Conservation (phyloP, 2,888 invertebrate genomes). For the Lydus trimaculatus region DNA sequence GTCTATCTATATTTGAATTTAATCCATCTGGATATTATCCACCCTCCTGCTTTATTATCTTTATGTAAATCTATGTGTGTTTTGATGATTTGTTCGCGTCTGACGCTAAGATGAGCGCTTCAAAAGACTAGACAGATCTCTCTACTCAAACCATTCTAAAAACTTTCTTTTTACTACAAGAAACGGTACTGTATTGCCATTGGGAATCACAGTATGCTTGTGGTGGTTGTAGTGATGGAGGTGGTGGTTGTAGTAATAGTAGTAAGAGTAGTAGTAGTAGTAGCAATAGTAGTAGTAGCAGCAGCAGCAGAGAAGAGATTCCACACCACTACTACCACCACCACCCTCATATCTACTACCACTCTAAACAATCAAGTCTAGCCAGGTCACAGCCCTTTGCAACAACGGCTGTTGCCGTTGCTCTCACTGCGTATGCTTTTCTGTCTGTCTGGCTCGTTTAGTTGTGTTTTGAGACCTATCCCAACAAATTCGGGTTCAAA, state of each 20-base stretch:
- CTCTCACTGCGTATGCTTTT: conserved; percentile 35
- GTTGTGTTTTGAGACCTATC: conserved; percentile 39
- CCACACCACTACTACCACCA: conserved; percentile 21
- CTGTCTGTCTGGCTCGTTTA: conserved; percentile 41
- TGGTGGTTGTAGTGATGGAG: background rate
- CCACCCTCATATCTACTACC: conserved; percentile 12
- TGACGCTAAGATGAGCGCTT: background rate
- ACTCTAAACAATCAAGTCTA: conserved; percentile 41
- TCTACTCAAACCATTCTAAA: background rate
- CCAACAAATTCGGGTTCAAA: conserved; percentile 35
- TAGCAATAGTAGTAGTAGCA: conserved; percentile 13
- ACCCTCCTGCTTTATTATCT: background rate
- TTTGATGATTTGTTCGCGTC: conserved; percentile 3
- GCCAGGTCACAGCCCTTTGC: conserved; percentile 43
- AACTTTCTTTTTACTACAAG: background rate
- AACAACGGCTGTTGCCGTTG: conserved; percentile 18
- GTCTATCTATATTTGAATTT: background rate
- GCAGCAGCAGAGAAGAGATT: conserved; percentile 15
- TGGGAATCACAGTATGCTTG: background rate
- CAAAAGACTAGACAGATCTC: background rate
- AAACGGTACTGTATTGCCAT: background rate
- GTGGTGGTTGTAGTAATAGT: conserved; percentile 1
- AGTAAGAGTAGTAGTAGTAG: conserved; percentile 16
- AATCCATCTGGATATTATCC: background rate
- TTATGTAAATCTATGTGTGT: background rate